Evolutionary conservation across 2,888 invertebrate genomes (phyloP).

Genomic region (Heliconius sara): DNA sequence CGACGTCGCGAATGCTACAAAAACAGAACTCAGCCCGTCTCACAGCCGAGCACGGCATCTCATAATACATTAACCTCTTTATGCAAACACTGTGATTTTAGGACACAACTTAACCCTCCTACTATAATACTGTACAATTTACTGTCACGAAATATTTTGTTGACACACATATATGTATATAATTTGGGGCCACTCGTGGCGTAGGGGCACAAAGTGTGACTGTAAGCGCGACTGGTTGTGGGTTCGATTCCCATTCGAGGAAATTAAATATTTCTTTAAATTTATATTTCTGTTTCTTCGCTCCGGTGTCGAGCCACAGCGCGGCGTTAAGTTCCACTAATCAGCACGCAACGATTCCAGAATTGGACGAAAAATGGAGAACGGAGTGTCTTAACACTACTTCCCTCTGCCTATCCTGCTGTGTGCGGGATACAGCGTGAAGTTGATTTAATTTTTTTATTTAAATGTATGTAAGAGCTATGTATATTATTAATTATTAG

Average conservation of each 20-base stretch:
- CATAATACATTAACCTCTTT: slow-evolving; percentile 32
- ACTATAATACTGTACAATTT: slow-evolving; percentile 2
- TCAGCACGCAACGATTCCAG: background rate
- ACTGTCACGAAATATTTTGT: background rate
- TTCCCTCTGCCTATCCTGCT: background rate
- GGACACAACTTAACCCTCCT: slow-evolving; percentile 30
- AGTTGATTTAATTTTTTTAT: background rate
- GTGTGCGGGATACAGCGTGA: background rate
- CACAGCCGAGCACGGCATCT: slow-evolving; percentile 11
- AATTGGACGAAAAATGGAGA: background rate
- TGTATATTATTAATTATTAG: no score
- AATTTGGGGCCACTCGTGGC: background rate
- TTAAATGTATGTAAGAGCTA: no score
- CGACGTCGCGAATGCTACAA: background rate
- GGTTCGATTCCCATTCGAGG: background rate
- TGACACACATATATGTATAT: background rate
- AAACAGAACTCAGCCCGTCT: slow-evolving; percentile 2
- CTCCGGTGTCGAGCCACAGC: background rate
- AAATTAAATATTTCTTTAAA: background rate
- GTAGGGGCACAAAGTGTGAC: background rate
- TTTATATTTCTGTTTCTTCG: background rate
- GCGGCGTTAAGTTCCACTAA: no score
- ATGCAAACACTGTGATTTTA: slow-evolving; percentile 29
- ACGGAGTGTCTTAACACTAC: background rate
- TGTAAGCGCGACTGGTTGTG: background rate